Evolutionary conservation across 1,140 invertebrate species (phyloP).

Genomic region (Drosophila ogumai): DNA sequence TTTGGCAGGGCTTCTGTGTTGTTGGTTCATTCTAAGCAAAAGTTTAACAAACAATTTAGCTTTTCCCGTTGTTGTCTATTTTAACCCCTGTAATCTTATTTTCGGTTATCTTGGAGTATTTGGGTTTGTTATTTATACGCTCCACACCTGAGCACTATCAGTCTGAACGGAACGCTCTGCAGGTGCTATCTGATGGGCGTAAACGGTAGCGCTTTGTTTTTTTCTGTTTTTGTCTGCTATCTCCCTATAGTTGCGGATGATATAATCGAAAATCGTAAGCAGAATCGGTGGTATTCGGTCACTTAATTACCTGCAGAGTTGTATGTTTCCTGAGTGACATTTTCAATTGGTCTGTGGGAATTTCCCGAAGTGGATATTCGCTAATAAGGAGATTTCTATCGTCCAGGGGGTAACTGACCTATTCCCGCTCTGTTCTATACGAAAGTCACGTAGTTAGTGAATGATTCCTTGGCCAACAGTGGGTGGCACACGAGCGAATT

Average conservation of each 20-base stretch:
- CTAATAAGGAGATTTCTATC: constrained; percentile 12
- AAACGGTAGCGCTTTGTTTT: constrained; percentile 32
- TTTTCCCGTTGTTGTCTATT: constrained; percentile 14
- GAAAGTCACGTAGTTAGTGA: constrained; percentile 61
- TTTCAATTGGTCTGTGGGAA: constrained; percentile 22
- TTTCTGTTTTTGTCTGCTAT: constrained; percentile 1
- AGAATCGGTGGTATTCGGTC: constrained; percentile 2
- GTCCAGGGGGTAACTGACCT: constrained; percentile 59
- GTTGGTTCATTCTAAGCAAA: background rate
- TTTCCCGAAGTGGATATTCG: constrained; percentile 8
- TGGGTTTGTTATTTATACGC: constrained; percentile 32
- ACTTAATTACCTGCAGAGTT: constrained; percentile 1
- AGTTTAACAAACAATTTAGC: constrained; percentile 4
- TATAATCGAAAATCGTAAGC: constrained; percentile 10
- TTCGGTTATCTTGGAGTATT: constrained; percentile 26
- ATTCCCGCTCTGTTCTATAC: constrained; percentile 14
- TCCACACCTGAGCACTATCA: constrained; percentile 24
- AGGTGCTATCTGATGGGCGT: constrained; percentile 25
- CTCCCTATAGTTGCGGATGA: constrained; percentile 4
- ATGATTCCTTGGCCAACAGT: constrained; percentile 53
- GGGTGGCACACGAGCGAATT: constrained; percentile 73
- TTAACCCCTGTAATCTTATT: constrained; percentile 16
- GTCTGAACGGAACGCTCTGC: constrained; percentile 14
- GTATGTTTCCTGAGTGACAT: background rate
- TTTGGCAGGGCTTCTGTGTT: background rate